Percentiles rank a stretch among this genome's conserved stretches.
Conservation (phyloP, 2,797 vertebrate species). For the Channa striata region DNA sequence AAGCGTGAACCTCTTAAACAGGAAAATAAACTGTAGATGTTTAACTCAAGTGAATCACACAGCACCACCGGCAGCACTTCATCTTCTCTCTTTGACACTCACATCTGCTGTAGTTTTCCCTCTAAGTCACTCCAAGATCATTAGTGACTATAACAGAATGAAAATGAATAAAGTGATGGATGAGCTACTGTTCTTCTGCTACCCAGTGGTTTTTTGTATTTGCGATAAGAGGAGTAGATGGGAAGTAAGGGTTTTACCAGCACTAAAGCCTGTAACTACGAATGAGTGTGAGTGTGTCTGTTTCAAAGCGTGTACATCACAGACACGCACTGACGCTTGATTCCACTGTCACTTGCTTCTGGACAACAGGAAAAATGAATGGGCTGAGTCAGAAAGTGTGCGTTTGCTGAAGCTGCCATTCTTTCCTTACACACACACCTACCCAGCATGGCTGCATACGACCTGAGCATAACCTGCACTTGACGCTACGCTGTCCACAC, state of each 20-base stretch:
- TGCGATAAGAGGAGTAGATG: slow-evolving; percentile 13
- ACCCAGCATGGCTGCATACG: slow-evolving; percentile 31
- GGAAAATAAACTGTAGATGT: slow-evolving; percentile 16
- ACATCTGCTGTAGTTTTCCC: slow-evolving; percentile 13
- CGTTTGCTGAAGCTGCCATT: slow-evolving; percentile 64
- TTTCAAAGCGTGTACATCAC: slow-evolving; percentile 2
- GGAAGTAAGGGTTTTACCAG: neutral
- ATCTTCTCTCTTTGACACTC: neutral
- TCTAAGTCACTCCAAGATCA: slow-evolving; percentile 21
- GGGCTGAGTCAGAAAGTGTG: slow-evolving; percentile 64
- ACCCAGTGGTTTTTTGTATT: slow-evolving; percentile 22
- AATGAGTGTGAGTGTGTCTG: neutral
- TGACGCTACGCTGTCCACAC: slow-evolving; percentile 27
- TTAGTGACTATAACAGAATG: slow-evolving; percentile 16
- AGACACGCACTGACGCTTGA: slow-evolving; percentile 51
- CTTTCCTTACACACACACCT: slow-evolving; percentile 43
- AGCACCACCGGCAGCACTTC: neutral
- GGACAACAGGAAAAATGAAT: slow-evolving; percentile 45
- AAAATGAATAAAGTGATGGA: slow-evolving; percentile 19
- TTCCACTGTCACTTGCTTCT: slow-evolving; percentile 53
- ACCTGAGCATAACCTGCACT: slow-evolving; percentile 51
- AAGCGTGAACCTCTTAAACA: neutral
- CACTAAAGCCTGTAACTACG: slow-evolving; percentile 2
- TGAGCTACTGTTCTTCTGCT: slow-evolving; percentile 25
- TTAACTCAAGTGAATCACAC: slow-evolving; percentile 10